Evolutionary conservation across 2,113 vertebrate genomes (phyloP), one percentile per base, ranked within the genome.

Genomic region (Patagioenas fasciata): DNA sequence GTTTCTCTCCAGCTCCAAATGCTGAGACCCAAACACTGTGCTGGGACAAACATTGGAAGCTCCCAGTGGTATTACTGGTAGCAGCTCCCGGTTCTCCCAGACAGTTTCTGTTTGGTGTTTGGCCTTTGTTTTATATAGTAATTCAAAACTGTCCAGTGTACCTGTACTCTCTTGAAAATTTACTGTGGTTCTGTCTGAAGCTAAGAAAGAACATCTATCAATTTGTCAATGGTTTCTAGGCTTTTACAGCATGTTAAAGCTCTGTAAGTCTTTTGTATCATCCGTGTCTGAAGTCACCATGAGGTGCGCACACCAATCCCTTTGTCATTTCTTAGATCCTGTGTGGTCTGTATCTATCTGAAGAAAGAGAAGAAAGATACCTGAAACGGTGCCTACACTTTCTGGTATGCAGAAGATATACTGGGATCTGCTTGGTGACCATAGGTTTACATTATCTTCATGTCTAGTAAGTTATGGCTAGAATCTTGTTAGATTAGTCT

Each of bases 221-320:
- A 47, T 85, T 89, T 94, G 20, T 80, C 38, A 57, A 34, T 82
- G 58, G 18, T 78, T 96, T 97, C 56, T 74, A 89, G 66, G 83
- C 60, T 80, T 78, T 56, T 88, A 67, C 24, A 66, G 38, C 8
- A 14, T 47, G 47, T 65, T 93, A 83, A 85, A 88, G 64, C n/a
- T 82, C 40, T 87, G 38, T 26, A 58, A 84, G 36, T 70, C 36
- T 89, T 85, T 83, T 60, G 28, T 25, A 38, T 83, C 65, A 42
- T 61, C 50, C 56, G 2, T 77, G 51, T 72, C 61, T 75, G 65
- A 71, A 81, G 78, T 73, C 60, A 40, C 28, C n/a, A 48, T 42
- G 57, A 94, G 47, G 25, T 54, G 38, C 20, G 12, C 50, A 50
- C 38, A 79, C 15, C 51, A 82, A 75, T 75, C 44, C 58, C 40